Base-by-base conservation (phyloP, 2,113 vertebrate genomes). In the Oxygymnocypris stewartii region DNA sequence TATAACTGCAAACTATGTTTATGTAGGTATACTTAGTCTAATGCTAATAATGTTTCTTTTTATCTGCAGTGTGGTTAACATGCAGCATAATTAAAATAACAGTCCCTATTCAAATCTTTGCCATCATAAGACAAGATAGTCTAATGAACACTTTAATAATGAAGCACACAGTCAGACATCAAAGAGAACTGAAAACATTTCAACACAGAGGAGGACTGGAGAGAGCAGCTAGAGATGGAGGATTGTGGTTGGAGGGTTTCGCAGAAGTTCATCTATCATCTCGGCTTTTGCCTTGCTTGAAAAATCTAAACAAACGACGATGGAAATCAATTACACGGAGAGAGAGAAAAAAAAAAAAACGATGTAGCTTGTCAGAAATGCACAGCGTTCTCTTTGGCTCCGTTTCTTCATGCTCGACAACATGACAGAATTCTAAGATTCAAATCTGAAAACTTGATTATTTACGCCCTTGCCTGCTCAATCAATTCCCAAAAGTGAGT, bases 231-330 rank as follows among this genome's bases (percentile, higher is more conserved):
- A 84, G 63, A 87, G 78, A 87, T 88, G 91, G 92, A 87, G 91
- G 75, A 86, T 87, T 37, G 69, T 61, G 80, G 37, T 89, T 63
- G 89, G 90, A 89, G 92, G 94, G 91, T 91, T 94, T 94, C 93
- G 92, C 90, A 92, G 91, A 89, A 92, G 85, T 95, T 93, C 95
- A 96, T 97, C 93, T 90, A 94, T 97, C 95, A 96, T 88, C 87
- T 92, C 92, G n/a, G 94, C 91, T 91, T 86, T 67, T 88, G 88
- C 87, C 88, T 92, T 89, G 89, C 87, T 93, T 94, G 88, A 93
- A 93, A 94, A 93, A 82, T 81, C 82, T 59, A 82, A 96, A 95
- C 94, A 95, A 96, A 95, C 90, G 94, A 89, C 87, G 92, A 91
- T 89, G 91, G 89, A 94, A 96, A 96, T 94, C 93, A 96, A 92